Percentiles rank a stretch among this genome's conserved stretches.
phyloP scores from a whole-genome alignment of 1,140 invertebrate species.

The Brachionus manjavacas region DNA sequence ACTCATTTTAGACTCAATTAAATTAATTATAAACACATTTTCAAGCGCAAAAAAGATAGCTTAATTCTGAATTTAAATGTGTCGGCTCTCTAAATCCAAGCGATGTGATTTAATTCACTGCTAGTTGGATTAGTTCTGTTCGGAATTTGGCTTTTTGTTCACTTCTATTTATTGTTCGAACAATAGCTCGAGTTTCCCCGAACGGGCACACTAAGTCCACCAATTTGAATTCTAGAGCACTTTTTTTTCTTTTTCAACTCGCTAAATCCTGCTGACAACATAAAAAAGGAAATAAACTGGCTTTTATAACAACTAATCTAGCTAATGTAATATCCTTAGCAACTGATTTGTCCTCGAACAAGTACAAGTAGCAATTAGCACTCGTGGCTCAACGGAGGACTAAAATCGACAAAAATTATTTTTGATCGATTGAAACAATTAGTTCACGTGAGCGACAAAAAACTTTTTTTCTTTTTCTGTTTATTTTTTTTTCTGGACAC shows the following conservation, averaged over 20 bases:
- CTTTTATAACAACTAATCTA: background rate
- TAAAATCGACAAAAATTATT: background rate
- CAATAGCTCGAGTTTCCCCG: background rate
- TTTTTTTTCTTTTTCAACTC: background rate
- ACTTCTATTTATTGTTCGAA: background rate
- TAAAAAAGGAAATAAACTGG: background rate
- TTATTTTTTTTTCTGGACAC: background rate
- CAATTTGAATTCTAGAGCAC: background rate
- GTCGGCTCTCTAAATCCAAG: background rate
- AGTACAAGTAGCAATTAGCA: background rate
- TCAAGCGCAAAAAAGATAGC: background rate
- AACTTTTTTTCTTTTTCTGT: background rate
- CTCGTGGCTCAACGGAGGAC: background rate
- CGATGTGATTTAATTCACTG: background rate
- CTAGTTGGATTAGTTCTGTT: background rate
- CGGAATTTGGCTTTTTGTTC: background rate
- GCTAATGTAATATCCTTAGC: constrained; percentile 13
- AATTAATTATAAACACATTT: constrained; percentile 31
- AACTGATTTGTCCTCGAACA: background rate
- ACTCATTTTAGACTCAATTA: background rate
- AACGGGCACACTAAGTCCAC: background rate
- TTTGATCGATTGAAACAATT: background rate
- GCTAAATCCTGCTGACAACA: background rate
- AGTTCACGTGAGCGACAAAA: background rate
- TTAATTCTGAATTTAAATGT: background rate